Base-by-base conservation (phyloP, 1,140 invertebrate species). In the Saccostrea echinata region DNA sequence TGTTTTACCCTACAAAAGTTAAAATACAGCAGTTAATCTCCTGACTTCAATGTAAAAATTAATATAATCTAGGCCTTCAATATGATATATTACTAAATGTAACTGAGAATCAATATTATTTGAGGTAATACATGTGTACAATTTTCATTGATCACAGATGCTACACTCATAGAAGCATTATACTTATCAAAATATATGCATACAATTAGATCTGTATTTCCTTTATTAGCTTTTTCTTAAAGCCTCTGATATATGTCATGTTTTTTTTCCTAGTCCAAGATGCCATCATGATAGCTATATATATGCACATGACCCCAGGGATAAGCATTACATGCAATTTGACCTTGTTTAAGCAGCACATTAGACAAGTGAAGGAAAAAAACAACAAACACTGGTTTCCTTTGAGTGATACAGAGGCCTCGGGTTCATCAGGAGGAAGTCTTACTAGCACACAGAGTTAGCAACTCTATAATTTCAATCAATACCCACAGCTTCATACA, bases 1-100 rank as follows among this genome's bases (percentile, higher is more conserved):
- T 3, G 96, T 94, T 61, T 96, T 96, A 0, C 97, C 97, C 92
- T 96, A 71, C 18, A 71, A 71, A 30, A 71, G 11, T 3, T 16
- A 33, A 71, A 71, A 16, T 33, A 13, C 27, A 30, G 68, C 24
- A 30, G 11, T 27, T 30, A 16, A 71, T 71, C 27, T 13, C 21
- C 13, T 21, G 16, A 61, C 6, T 61, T 57, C 13, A 57, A 57
- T 18, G 21, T 18, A 43, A 43, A 43, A 43, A 3, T 43, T 43
- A 61, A 21, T 18, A n/a, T 61, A 0, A 3, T 11, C 68, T 71
- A 13, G 16, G 11, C 3, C 24, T 27, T 30, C 27, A 27, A 3
- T 24, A 68, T 30, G 2, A 24, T 27, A 13, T 71, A 33, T 30
- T 30, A 43, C 43, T 61, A 61, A 4, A 21, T 61, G 18, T 71